A percentile compares a stretch with the other conserved stretches of the same genome.
phyloP scores from a whole-genome alignment of 2,797 vertebrate genomes.

The Squalus acanthias region DNA sequence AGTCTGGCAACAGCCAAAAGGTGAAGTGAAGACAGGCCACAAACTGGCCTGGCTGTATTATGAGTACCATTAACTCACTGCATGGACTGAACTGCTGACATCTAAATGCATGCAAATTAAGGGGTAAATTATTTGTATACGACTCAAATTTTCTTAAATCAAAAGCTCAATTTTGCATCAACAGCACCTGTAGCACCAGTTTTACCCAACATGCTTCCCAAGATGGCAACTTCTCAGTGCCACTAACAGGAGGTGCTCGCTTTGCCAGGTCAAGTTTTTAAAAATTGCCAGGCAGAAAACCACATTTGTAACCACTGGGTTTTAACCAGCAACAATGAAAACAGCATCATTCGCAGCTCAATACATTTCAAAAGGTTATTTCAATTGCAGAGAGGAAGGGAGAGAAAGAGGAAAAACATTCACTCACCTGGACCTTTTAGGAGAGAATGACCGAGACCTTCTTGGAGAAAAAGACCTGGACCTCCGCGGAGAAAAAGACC shows the following conservation, averaged over 20 bases:
- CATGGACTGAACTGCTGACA: too few species aligned
- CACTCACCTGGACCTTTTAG: conserved; percentile 71
- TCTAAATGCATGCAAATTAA: neutral
- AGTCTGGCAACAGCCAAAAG: neutral
- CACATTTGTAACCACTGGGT: neutral
- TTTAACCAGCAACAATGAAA: neutral
- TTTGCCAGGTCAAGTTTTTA: neutral
- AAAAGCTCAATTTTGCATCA: neutral
- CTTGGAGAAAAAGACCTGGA: conserved; percentile 68
- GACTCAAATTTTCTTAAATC: neutral
- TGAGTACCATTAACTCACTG: neutral
- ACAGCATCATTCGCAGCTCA: neutral
- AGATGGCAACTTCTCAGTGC: neutral
- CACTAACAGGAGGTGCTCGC: neutral
- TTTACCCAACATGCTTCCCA: neutral
- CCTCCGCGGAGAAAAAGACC: conserved; percentile 67
- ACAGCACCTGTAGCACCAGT: neutral
- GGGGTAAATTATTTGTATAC: neutral
- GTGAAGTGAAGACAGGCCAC: neutral
- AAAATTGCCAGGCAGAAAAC: neutral
- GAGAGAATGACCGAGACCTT: conserved; percentile 66
- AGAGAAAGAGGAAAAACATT: neutral
- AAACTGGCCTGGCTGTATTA: neutral
- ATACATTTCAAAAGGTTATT: neutral
- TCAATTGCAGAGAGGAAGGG: too few species aligned